Conservation (phyloP, 2,797 vertebrate species). For the Diglossa cyanea region DNA sequence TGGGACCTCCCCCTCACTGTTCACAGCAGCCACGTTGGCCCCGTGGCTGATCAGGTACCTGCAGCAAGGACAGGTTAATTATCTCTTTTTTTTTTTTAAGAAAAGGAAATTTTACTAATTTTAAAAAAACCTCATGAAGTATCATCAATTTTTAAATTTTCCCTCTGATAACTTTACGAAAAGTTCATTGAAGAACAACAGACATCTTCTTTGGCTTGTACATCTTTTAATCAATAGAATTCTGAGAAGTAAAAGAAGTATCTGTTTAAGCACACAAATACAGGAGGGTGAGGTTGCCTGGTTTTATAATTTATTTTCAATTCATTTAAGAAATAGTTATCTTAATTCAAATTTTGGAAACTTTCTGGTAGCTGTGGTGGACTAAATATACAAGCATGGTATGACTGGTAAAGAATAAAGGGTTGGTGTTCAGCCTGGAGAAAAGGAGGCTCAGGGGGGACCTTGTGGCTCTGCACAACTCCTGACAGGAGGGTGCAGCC, state of each 20-base stretch:
- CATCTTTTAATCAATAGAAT: neutral
- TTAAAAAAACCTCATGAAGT: neutral
- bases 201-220: neutral
- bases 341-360: neutral
- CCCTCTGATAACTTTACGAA: neutral
- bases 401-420: neutral
- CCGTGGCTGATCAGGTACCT: conserved; percentile 78
- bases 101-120: neutral
- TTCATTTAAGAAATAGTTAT: neutral
- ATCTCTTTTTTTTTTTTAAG: neutral
- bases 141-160: neutral
- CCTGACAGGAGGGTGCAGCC: neutral
- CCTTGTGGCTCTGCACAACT: neutral
- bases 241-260: neutral
- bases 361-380: neutral
- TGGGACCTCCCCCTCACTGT: conserved; percentile 78
- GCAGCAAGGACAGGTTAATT: neutral
- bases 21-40: conserved; percentile 77
- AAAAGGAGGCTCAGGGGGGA: neutral
- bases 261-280: neutral
- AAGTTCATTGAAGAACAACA: neutral
- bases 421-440: neutral
- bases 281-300: neutral
- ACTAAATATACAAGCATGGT: neutral
- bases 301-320: neutral